Percentiles rank a stretch among this genome's conserved stretches.
phyloP scores from a whole-genome alignment of 2,797 vertebrate genomes.

The Onychomys arenicola region DNA sequence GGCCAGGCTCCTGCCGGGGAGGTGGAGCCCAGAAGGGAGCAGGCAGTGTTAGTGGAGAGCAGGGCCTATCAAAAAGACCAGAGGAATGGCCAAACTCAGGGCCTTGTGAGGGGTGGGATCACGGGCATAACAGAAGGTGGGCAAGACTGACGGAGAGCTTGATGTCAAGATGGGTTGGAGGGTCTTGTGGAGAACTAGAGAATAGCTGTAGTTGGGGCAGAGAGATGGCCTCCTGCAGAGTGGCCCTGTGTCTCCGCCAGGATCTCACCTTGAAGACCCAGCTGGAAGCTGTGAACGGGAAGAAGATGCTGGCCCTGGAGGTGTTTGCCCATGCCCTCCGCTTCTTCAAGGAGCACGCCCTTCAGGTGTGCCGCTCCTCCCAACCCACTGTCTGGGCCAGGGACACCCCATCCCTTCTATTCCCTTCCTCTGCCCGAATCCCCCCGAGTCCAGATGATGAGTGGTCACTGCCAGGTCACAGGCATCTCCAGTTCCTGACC shows the following conservation, averaged over 20 bases:
- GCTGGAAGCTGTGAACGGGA: constrained; percentile 94
- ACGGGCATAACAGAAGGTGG: no score
- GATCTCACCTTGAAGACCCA: constrained; percentile 96
- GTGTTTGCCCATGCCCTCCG: constrained; percentile 95
- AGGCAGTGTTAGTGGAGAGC: background rate
- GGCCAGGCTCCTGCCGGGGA: background rate
- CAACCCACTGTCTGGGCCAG: background rate
- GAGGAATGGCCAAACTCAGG: background rate
- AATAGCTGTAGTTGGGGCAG: background rate
- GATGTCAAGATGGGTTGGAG: background rate
- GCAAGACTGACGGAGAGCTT: background rate
- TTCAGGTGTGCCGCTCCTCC: constrained; percentile 89
- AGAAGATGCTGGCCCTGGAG: constrained; percentile 92
- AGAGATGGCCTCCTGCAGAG: background rate
- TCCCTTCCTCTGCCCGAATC: background rate
- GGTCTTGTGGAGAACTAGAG: background rate
- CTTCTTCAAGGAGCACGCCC: constrained; percentile 95
- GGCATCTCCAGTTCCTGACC: background rate
- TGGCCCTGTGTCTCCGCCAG: constrained; percentile 83
- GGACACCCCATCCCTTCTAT: background rate
- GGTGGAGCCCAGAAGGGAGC: background rate
- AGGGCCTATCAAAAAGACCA: background rate
- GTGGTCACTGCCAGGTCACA: background rate
- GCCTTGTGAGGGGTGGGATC: background rate
- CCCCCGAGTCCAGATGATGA: background rate